phyloP scores from a whole-genome alignment of 2,888 invertebrate species.

The Poecilus cupreus region DNA sequence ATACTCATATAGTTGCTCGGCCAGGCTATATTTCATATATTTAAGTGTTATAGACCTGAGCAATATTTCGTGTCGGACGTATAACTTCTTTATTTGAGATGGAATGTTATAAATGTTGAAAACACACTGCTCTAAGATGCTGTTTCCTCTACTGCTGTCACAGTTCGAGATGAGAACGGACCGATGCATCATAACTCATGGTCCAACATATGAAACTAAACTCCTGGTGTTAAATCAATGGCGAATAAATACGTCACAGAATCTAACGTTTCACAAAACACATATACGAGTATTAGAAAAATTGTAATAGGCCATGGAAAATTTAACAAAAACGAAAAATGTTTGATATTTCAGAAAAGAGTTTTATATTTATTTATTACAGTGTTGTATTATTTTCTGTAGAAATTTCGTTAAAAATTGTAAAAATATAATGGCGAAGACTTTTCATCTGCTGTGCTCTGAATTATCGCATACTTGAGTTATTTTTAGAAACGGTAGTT shows the following conservation, averaged over 20 bases:
- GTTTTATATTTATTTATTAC: too few species aligned
- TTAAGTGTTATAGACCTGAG: conserved; percentile 7
- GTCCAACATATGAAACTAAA: conserved; percentile 8
- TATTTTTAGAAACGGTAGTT: too few species aligned
- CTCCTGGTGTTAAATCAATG: conserved; percentile 39
- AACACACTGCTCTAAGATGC: background rate
- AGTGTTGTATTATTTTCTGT: too few species aligned
- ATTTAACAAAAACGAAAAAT: too few species aligned
- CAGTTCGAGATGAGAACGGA: conserved; percentile 16
- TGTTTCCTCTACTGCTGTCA: conserved; percentile 9
- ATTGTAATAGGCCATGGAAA: too few species aligned
- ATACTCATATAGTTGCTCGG: background rate
- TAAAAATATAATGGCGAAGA: too few species aligned
- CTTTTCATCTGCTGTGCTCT: too few species aligned
- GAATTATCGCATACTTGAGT: too few species aligned
- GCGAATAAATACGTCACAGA: conserved; percentile 49
- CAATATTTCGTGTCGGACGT: conserved; percentile 29
- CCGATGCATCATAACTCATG: conserved; percentile 39
- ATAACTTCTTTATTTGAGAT: conserved; percentile 40
- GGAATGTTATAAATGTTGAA: conserved; percentile 37
- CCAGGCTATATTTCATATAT: conserved; percentile 20
- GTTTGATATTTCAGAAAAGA: too few species aligned
- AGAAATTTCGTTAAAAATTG: too few species aligned
- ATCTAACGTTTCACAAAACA: background rate
- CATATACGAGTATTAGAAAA: too few species aligned